Base-by-base conservation (phyloP, 2,888 invertebrate genomes). In the Erynnis tages region DNA sequence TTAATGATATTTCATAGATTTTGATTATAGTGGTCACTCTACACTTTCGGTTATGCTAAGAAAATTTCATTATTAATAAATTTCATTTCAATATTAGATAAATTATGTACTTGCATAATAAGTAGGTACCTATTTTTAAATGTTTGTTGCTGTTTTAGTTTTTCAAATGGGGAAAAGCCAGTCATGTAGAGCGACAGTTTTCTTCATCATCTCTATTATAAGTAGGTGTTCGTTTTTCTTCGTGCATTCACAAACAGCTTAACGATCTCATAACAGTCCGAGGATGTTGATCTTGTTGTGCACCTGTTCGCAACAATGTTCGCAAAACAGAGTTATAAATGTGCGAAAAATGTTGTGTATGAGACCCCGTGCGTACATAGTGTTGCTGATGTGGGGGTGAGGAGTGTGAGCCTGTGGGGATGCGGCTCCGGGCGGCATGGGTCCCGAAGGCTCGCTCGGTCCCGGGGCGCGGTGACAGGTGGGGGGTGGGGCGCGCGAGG, bases 311-410 rank as follows among this genome's bases (percentile, higher is more conserved):
- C 55, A 59, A 56, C 60, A 58, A 53, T 54, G 59, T 58, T 56
- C 52, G 55, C 60, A 56, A 63, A 67, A 67, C 58, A 62, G 56
- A 66, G 62, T 66, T 65, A 66, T 67, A 63, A 69, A 66, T 62
- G 72, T 67, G 73, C 66, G 67, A 76, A 73, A 75, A 73, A 59
- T 58, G 46, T 61, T 64, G n/a, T 64, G 61, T 60, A 72, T 60
- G 61, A 37, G 21, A 61, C 62, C 62, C 67, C 62, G 66, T 63
- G 66, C 65, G 66, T 65, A 67, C 62, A 64, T 62, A 63, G 67
- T 69, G 66, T 65, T 59, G 66, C 62, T 75, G 77, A 78, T 75
- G 65, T 54, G 55, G 7, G 45, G 54, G 59, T 55, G 60, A 58
- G 58, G 57, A 56, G n/a, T n/a, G n/a, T n/a, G n/a, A n/a, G n/a